phyloP scores from a whole-genome alignment of 2,888 invertebrate species.

The Brachycybe producta region DNA sequence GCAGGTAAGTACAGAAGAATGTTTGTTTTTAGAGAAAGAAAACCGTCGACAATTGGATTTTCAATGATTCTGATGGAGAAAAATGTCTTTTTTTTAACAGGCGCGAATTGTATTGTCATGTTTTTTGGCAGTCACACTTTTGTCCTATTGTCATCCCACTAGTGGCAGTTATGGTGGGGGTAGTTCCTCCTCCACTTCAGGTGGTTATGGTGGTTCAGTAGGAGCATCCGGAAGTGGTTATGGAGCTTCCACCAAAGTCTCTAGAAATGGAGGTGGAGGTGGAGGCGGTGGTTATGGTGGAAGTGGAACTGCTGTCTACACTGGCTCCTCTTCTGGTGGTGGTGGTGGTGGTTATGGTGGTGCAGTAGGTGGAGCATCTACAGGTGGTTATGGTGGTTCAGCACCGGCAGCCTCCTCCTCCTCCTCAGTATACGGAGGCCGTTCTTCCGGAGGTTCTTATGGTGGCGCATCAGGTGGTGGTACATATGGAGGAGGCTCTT shows the following conservation, averaged over 20 bases:
- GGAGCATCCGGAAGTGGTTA: background rate
- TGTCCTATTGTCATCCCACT: too few relatives aligned
- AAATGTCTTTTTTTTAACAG: too few relatives aligned
- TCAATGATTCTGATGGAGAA: too few relatives aligned
- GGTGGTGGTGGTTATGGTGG: constrained; percentile 2
- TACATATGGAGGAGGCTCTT: background rate
- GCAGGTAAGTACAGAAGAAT: too few relatives aligned
- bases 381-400: background rate
- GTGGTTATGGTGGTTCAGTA: constrained; percentile 1
- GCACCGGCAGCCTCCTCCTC: background rate
- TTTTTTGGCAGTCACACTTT: too few relatives aligned
- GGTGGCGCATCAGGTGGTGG: background rate
- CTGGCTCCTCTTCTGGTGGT: constrained; percentile 2
- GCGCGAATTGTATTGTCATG: too few relatives aligned
- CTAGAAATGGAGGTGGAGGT: too few relatives aligned
- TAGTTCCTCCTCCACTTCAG: too few relatives aligned
- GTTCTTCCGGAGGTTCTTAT: background rate
- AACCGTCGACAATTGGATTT: too few relatives aligned
- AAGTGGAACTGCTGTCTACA: background rate
- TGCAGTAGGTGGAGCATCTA: background rate
- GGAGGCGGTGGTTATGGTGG: background rate
- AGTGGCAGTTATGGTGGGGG: too few relatives aligned
- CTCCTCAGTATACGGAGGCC: background rate
- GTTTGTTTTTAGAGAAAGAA: too few relatives aligned
- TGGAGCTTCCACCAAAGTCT: too few relatives aligned